Conservation (phyloP, 2,888 invertebrate genomes). For the Brachyopa scutellaris region DNA sequence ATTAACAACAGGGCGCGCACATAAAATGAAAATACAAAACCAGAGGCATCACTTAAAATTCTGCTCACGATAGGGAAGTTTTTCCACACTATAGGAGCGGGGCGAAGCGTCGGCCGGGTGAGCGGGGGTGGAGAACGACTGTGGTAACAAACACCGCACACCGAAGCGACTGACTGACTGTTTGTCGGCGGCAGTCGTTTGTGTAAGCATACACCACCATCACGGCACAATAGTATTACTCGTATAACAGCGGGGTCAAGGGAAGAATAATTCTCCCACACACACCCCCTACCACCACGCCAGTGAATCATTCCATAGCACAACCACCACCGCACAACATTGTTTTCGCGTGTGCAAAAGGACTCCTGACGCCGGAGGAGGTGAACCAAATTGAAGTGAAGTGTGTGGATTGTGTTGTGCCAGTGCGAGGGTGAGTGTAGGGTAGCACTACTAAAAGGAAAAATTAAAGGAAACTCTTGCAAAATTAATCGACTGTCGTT, state of each 20-base stretch:
- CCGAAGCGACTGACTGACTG: slow-evolving; percentile 28
- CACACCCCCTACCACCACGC: background rate
- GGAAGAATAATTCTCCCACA: slow-evolving; percentile 24
- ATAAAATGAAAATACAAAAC: slow-evolving; percentile 55
- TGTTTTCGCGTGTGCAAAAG: slow-evolving; percentile 71
- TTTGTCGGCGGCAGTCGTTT: slow-evolving; percentile 57
- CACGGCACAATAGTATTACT: background rate
- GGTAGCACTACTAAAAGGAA: slow-evolving; percentile 54
- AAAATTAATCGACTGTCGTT: slow-evolving; percentile 72
- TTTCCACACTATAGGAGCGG: slow-evolving; percentile 2
- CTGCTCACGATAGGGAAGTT: slow-evolving; percentile 66
- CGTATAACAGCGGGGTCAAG: slow-evolving; percentile 11
- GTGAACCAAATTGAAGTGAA: slow-evolving; percentile 32
- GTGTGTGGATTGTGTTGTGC: slow-evolving; percentile 5
- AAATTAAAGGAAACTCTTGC: slow-evolving; percentile 69
- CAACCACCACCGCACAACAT: slow-evolving; percentile 54
- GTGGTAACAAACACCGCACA: slow-evolving; percentile 42
- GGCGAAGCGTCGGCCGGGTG: background rate
- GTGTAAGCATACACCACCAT: slow-evolving; percentile 41
- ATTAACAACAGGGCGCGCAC: slow-evolving; percentile 65
- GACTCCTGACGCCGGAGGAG: slow-evolving; percentile 37
- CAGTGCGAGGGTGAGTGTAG: background rate
- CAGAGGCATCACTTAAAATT: slow-evolving; percentile 71
- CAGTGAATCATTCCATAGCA: background rate
- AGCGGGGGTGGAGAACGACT: background rate